Evolutionary conservation across 1,140 invertebrate species (phyloP), one percentile per base, ranked within the genome.

Genomic region (Belonocnema kinseyi): DNA sequence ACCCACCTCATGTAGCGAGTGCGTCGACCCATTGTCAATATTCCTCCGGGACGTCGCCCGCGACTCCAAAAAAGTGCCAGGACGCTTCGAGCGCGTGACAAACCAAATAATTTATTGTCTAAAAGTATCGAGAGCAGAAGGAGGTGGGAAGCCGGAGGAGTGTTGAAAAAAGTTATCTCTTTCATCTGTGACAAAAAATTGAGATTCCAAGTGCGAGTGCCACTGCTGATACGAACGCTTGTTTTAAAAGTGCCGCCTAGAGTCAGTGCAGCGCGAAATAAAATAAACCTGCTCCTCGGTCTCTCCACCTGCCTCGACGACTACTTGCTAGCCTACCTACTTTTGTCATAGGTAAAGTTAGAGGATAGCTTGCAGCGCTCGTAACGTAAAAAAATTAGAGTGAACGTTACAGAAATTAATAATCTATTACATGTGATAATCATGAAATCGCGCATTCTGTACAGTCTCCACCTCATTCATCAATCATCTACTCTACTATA

Each of bases 91-190:
- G 91, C 91, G 91, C 92, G 92, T 93, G 92, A 92, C 83, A 93
- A 93, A 93, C 93, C 93, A 93, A 94, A 93, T 93, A 93, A 93
- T 93, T 93, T 93, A 93, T 93, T 92, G 92, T 91, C 90, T 92
- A 92, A 90, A 88, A 79, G 84, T 77, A 77, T 53, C 77, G 77
- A 58, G 73, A 74, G 53, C 70, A 75, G 77, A 66, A 77, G 26
- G 66, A 72, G 61, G 77, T 21, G 50, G 53, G 11, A 58, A 26
- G 61, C 58, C 58, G 14, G 74, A 6, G 26, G 33, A 54, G 52
- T 51, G 66, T 66, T 13, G n/a, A 71, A 54, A 66, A 6, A 52
- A 73, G 17, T 16, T 66, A 26, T 66, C 61, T 66, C 10, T 66
- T 40, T 16, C 33, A 87, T 91, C 90, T 89, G 89, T 89, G 88